Base-by-base conservation (phyloP, 2,888 invertebrate genomes). In the Arctia plantaginis region DNA sequence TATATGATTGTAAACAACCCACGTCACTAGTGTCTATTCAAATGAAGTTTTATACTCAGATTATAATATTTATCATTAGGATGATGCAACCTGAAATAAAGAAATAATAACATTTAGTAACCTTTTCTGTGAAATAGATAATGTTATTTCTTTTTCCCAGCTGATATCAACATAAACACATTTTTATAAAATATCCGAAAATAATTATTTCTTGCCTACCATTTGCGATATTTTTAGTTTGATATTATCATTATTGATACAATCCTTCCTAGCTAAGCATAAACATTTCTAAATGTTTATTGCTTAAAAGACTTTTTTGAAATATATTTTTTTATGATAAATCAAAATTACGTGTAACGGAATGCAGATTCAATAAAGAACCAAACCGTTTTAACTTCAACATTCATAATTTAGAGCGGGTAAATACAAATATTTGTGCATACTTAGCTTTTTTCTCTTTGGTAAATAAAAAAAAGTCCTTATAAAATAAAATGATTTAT, bases 61-160 rank as follows among this genome's bases (percentile, higher is more conserved):
- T 66, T 69, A 71, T 75, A 51, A n/a, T 72, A 69, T 59, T 79
- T 65, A 74, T 76, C 75, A 66, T 74, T 79, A 8, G n/a, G 51
- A 27, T 35, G 35, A 55, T 69, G 69, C 15, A 35, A 69, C 23
- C 55, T 69, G 69, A 35, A 69, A 69, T 68, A 69, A 35, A 69
- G 69, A 69, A 69, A 51, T 51, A 51, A n/a, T n/a, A n/a, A 69
- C 20, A 69, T 35, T 69, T 47, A 69, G 23, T 69, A n/a, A 15
- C 13, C n/a, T n/a, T 51, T 8, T 8, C 23, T 51, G 51, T 0
- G 51, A 8, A 51, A 51, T 51, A 51, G 51, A 51, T 51, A 0
- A 3, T 23, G 8, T n/a, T 51, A 10, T 23, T 51, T 23, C 23
- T 51, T 51, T 51, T 51, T 51, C 7, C 23, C 51, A 51, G 23